Base-by-base conservation (phyloP, 2,797 vertebrate species). In the Anolis apletophallus region DNA sequence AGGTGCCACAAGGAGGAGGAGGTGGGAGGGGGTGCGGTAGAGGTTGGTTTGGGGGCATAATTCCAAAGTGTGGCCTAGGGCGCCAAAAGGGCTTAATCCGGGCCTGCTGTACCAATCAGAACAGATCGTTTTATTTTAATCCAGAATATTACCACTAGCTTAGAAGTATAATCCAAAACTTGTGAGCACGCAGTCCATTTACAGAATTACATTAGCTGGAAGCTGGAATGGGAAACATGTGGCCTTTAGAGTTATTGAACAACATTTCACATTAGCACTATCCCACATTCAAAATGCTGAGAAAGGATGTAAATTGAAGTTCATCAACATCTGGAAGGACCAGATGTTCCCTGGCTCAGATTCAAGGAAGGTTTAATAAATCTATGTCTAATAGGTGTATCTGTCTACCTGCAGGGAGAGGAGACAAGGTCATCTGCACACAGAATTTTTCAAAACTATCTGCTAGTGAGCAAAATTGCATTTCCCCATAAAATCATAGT, bases 71-170 rank as follows among this genome's bases (percentile, higher is more conserved):
- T n/a, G n/a, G n/a, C n/a, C n/a, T n/a, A n/a, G n/a, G n/a, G n/a
- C n/a, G n/a, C n/a, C n/a, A n/a, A n/a, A n/a, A n/a, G n/a, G n/a
- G n/a, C n/a, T n/a, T n/a, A n/a, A n/a, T n/a, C n/a, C n/a, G n/a
- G n/a, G n/a, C n/a, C n/a, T n/a, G n/a, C n/a, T 87, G 77, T 52
- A 59, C 40, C 54, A 29, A 83, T 61, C 78, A 79, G 83, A 73
- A 72, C 32, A 82, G 50, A n/a, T 83, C 57, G 16, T 23, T 79
- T 77, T 8, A 12, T 75, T 72, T 55, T n/a, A 71, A 57, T 23
- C 34, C 36, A 46, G 19, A 13, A 57, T 14, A 2, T 52, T 57
- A 57, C 57, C 11, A n/a, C 10, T n/a, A 69, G 23, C 32, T 23
- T 46, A 46, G 26, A 16, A 72, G 29, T 1, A n/a, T 79, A 59